These are phyloP conservation scores for Cyrtonyx montezumae DNA, from an alignment of 2,113 vertebrate genomes.

Conservation along the genomic window DNA sequence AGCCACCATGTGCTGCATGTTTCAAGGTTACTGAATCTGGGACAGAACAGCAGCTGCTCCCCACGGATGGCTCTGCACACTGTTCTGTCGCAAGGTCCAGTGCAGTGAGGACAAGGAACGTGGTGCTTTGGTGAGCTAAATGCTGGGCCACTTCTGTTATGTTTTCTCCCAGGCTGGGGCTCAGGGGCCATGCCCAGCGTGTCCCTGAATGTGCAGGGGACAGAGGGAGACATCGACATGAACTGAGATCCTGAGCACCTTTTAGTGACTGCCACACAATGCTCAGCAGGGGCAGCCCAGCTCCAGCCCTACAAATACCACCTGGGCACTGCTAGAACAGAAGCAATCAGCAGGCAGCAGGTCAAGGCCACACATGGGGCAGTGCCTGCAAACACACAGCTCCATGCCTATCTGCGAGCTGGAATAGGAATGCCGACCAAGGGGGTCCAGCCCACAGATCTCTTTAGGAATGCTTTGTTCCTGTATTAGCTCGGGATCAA, in stretches of 20 bases:
- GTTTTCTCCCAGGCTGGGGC: background rate
- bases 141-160: background rate
- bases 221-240: background rate
- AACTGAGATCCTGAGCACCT: accelerated
- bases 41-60: slow-evolving; percentile 28
- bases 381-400: background rate
- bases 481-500: slow-evolving; percentile 11
- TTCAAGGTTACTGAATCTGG: slow-evolving; percentile 75
- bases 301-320: background rate
- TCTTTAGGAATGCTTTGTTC: slow-evolving; percentile 3
- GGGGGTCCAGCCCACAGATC: background rate
- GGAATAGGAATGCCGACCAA: background rate
- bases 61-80: background rate
- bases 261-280: accelerated
- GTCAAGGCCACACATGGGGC: too few species aligned
- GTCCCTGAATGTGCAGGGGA: background rate
- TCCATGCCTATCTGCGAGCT: background rate
- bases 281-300: background rate
- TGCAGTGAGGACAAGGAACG: background rate
- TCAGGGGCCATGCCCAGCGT: accelerated
- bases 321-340: too few species aligned
- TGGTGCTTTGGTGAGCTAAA: background rate
- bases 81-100: background rate
- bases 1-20: background rate
- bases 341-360: too few species aligned